A percentile compares a stretch with the other conserved stretches of the same genome.
These are phyloP conservation scores for Syritta pipiens DNA, from an alignment of 2,888 invertebrate species.

Conservation along the genomic window DNA sequence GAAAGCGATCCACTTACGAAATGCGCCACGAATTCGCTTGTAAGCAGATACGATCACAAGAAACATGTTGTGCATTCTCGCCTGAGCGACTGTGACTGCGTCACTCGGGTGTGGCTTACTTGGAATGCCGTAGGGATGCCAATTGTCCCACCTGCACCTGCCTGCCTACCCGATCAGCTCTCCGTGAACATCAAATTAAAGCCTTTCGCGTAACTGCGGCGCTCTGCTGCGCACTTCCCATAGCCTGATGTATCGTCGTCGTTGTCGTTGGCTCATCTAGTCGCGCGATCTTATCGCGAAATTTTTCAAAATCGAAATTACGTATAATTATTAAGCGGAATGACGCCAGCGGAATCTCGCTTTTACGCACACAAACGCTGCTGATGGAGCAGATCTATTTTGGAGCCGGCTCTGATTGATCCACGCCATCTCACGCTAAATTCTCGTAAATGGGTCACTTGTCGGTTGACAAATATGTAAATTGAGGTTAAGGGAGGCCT, in stretches of 20 bases:
- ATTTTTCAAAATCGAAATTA: not conserved
- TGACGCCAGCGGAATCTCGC: slow-evolving; percentile 33
- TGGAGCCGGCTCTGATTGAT: not conserved
- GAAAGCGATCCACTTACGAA: slow-evolving; percentile 19
- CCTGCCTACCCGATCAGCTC: too few species aligned
- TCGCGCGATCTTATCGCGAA: slow-evolving; percentile 1
- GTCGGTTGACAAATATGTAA: not conserved
- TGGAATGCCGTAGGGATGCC: slow-evolving; percentile 1
- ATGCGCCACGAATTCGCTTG: slow-evolving; percentile 15
- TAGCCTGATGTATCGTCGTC: slow-evolving; percentile 15
- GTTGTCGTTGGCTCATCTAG: slow-evolving; percentile 17
- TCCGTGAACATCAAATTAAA: too few species aligned
- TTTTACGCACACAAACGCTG: slow-evolving; percentile 29
- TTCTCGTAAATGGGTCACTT: slow-evolving; percentile 18
- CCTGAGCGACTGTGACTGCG: slow-evolving; percentile 30
- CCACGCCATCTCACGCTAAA: slow-evolving; percentile 9
- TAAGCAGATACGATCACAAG: not conserved
- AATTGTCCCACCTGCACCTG: not conserved
- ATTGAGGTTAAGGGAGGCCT: not conserved
- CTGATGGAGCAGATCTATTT: too few species aligned
- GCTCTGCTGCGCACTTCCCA: slow-evolving; percentile 16
- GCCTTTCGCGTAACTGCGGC: too few species aligned
- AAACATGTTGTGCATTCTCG: slow-evolving; percentile 14
- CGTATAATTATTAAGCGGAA: slow-evolving; percentile 6
- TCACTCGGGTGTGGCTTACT: slow-evolving; percentile 43